These are phyloP conservation scores for Lanius ludovicianus DNA, from an alignment of 2,113 vertebrate genomes.

Conservation along the genomic window DNA sequence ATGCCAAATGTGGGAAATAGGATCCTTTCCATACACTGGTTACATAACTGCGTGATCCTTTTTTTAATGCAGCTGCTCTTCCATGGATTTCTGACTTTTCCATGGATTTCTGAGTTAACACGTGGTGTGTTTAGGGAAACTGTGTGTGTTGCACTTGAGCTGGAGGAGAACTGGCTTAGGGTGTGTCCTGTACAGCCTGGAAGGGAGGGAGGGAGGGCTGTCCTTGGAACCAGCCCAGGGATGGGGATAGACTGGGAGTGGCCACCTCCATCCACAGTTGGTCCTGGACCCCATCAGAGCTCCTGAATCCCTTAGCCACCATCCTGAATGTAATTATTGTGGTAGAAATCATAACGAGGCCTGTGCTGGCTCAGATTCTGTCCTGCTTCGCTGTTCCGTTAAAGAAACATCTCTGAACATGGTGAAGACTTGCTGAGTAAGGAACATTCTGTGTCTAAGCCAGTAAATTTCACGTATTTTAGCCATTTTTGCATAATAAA, in stretches of 20 bases:
- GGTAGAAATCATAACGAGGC: fast-evolving
- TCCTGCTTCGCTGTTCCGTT: not conserved
- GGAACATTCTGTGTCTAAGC: not conserved
- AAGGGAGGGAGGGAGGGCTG: too few relatives aligned
- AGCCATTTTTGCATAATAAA: not conserved
- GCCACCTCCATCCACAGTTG: not conserved
- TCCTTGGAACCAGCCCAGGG: not conserved
- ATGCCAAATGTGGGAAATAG: not conserved
- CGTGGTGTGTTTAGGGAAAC: fast-evolving
- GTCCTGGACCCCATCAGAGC: not conserved
- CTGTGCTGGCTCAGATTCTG: not conserved
- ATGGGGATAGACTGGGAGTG: not conserved
- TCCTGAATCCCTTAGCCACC: not conserved
- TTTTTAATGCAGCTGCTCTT: not conserved
- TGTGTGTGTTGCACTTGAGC: fast-evolving
- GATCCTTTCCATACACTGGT: not conserved
- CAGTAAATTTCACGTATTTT: not conserved
- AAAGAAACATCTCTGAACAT: not conserved
- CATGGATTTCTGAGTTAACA: not conserved
- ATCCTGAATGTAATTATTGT: not conserved
- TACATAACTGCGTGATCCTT: fast-evolving
- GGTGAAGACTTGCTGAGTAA: not conserved
- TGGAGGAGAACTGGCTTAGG: not conserved
- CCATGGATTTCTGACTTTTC: not conserved
- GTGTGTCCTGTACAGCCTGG: not conserved